Conservation (phyloP, 2,888 invertebrate species). For the Pogonocherus hispidulus region DNA sequence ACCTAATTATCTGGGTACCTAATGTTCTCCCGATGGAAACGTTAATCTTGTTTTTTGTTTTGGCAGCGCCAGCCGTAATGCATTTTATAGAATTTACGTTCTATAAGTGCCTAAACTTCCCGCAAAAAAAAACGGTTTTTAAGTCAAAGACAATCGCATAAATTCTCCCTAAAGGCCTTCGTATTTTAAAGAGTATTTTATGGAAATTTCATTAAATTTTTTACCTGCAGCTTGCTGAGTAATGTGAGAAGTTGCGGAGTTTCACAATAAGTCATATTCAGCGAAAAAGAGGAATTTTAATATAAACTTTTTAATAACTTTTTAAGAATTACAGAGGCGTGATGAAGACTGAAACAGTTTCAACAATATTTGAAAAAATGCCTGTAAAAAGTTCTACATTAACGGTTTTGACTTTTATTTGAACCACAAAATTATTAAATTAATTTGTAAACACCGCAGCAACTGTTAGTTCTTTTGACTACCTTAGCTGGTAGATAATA, state of each 20-base stretch:
- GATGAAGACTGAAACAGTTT: background rate
- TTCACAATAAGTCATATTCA: background rate
- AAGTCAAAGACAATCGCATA: conserved; percentile 1
- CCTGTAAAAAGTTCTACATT: too few species aligned
- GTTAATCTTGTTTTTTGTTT: conserved; percentile 32
- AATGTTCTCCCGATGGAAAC: conserved; percentile 30
- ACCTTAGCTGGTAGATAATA: too few species aligned
- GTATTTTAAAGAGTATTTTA: background rate
- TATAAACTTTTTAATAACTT: background rate
- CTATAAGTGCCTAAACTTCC: background rate
- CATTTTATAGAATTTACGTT: background rate
- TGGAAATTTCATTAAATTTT: conserved; percentile 9
- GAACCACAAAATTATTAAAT: too few species aligned
- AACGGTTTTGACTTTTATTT: too few species aligned
- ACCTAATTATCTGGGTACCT: conserved; percentile 21
- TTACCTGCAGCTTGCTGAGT: background rate
- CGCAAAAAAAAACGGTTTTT: background rate
- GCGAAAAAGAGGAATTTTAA: background rate
- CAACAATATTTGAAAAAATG: too few species aligned
- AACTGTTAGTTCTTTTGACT: too few species aligned
- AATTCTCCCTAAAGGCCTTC: background rate
- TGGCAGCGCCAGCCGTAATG: background rate
- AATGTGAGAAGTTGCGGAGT: background rate
- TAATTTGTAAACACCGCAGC: too few species aligned
- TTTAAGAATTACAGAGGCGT: background rate